Base-by-base conservation (phyloP, 2,888 invertebrate species). In the Sturmia bella region DNA sequence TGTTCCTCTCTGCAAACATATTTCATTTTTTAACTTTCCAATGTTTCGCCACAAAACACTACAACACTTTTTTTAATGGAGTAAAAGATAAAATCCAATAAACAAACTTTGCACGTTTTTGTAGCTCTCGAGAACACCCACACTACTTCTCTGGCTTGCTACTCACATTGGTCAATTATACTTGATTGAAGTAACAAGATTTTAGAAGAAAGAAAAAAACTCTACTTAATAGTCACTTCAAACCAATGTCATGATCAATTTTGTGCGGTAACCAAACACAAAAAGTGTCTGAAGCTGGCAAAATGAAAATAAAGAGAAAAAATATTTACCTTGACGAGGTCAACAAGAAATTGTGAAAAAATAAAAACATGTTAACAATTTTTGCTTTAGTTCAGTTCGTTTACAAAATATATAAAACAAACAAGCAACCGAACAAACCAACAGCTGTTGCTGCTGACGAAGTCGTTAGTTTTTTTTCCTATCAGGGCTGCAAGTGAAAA, bases 381-480 rank as follows among this genome's bases (percentile, higher is more conserved):
- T 7, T 1, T 32, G 32, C 3, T 32, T 27, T 27, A 27, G 3
- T 27, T 27, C n/a, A n/a, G n/a, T n/a, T n/a, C n/a, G n/a, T n/a
- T n/a, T n/a, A n/a, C n/a, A n/a, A n/a, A n/a, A n/a, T n/a, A n/a
- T n/a, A n/a, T n/a, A n/a, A n/a, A n/a, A n/a, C n/a, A n/a, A n/a
- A n/a, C n/a, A n/a, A n/a, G n/a, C n/a, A n/a, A n/a, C n/a, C n/a
- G n/a, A n/a, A n/a, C n/a, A n/a, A n/a, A n/a, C n/a, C 66, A 61
- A 66, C 64, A 64, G 27, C 41, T 80, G 64, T 27, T 70, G 52
- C 12, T 66, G 64, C 52, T 73, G 69, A 61, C 21, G 86, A 84
- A 84, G 84, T 68, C 85, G 79, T 64, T 68, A 45, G 48, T 63
- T 37, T 45, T n/a, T n/a, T n/a, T n/a, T n/a, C n/a, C n/a, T n/a